phyloP scores from a whole-genome alignment of 2,113 vertebrate genomes.

The Hoplias malabaricus region DNA sequence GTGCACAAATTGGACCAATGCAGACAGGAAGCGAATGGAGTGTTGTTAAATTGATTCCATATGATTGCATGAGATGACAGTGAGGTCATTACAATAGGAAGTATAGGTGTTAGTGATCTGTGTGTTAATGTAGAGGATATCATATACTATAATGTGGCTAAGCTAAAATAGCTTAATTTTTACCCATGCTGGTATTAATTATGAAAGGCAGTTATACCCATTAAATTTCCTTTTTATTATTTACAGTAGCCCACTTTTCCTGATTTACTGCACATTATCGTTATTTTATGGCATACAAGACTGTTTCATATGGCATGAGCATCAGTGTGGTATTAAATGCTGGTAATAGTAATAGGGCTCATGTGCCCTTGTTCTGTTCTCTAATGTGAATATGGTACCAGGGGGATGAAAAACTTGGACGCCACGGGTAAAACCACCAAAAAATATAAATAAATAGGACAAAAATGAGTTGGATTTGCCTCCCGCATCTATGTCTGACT shows the following conservation, averaged over 20 bases:
- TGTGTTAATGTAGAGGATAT: not conserved
- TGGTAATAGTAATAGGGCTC: constrained; percentile 65
- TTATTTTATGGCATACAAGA: constrained; percentile 10
- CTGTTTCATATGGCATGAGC: constrained; percentile 71
- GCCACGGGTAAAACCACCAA: constrained; percentile 73
- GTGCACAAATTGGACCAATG: constrained; percentile 61
- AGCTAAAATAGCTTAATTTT: not conserved
- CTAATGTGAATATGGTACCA: constrained; percentile 66
- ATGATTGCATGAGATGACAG: constrained; percentile 63
- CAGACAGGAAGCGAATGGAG: constrained; percentile 64
- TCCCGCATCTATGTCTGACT: constrained; percentile 73
- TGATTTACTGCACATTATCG: not conserved
- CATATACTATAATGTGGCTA: not conserved
- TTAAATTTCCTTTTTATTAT: not conserved
- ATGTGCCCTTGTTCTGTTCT: constrained; percentile 70
- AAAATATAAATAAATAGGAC: constrained; percentile 67
- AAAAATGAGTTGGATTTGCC: constrained; percentile 74
- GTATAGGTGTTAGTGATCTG: constrained; percentile 37
- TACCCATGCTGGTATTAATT: not conserved
- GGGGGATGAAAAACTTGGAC: constrained; percentile 77
- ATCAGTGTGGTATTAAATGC: constrained; percentile 65
- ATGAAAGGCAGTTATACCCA: not conserved
- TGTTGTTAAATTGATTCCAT: constrained; percentile 72
- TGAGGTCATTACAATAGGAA: constrained; percentile 65
- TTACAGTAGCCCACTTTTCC: not conserved